Conservation (phyloP, 2,113 vertebrate genomes). For the Saccopteryx bilineata region DNA sequence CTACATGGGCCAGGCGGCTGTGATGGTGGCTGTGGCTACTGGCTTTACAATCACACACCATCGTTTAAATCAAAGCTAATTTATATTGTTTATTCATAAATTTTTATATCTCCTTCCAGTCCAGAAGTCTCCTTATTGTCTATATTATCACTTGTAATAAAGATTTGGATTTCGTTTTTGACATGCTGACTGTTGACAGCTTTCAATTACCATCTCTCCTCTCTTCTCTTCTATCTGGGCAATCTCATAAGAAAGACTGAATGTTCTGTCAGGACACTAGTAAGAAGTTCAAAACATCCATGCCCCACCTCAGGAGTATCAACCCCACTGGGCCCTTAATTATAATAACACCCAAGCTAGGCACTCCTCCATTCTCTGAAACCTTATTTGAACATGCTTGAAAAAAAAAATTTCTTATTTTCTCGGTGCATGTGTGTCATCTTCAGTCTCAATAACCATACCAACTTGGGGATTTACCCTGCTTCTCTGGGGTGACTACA, state of each 20-base stretch:
- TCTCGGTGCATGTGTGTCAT: neutral
- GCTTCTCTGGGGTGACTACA: neutral
- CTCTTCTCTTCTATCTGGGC: neutral
- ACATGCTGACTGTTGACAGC: neutral
- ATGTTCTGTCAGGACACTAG: neutral
- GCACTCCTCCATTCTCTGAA: neutral
- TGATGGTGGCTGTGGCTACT: no score
- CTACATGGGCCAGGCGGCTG: no score
- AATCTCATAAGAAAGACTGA: neutral
- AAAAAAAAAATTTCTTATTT: neutral
- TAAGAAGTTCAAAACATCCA: neutral
- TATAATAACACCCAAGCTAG: neutral
- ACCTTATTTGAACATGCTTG: neutral
- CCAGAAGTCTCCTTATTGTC: neutral
- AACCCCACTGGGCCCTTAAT: neutral
- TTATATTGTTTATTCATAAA: conserved; percentile 26
- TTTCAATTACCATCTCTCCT: neutral
- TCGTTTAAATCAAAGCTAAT: neutral
- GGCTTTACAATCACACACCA: neutral
- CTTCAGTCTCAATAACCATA: neutral
- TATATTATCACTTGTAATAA: neutral
- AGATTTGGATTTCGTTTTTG: neutral
- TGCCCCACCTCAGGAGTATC: neutral
- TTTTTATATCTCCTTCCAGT: neutral
- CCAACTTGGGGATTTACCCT: neutral